These are phyloP conservation scores for Corvus cornix DNA, from an alignment of 2,113 vertebrate genomes.

Conservation along the genomic window DNA sequence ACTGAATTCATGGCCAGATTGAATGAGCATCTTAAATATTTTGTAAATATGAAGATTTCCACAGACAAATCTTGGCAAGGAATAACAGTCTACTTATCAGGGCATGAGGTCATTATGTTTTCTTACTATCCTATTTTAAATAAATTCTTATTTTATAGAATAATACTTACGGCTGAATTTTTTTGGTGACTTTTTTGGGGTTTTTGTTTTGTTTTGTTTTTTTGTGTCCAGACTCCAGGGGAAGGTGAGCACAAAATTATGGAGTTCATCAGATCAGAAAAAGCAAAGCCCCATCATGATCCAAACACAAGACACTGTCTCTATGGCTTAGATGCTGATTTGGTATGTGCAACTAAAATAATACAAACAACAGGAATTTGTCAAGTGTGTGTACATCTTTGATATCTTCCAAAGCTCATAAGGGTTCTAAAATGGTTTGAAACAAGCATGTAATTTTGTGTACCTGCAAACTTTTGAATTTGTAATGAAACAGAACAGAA, in stretches of 20 bases:
- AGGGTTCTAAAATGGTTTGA: not conserved
- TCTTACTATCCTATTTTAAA: constrained; percentile 9
- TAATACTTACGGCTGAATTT: not conserved
- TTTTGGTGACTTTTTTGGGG: not conserved
- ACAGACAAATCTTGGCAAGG: constrained; percentile 94
- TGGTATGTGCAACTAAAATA: constrained; percentile 80
- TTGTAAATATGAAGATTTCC: constrained; percentile 95
- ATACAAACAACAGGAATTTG: not conserved
- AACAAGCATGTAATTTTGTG: not conserved
- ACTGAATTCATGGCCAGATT: constrained; percentile 97
- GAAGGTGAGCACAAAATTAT: constrained; percentile 99
- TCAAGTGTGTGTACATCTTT: not conserved
- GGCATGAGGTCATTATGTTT: constrained; percentile 87
- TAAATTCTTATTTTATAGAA: not conserved
- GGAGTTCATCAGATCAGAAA: constrained; percentile 98
- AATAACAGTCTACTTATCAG: constrained; percentile 92
- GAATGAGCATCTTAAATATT: constrained; percentile 96
- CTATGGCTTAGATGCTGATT: constrained; percentile 96
- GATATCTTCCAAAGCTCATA: not conserved
- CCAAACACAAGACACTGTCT: constrained; percentile 96
- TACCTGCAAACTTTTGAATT: not conserved
- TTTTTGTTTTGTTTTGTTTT: not conserved
- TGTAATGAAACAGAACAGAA: not conserved
- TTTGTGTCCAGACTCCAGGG: constrained; percentile 86
- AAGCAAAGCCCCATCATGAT: constrained; percentile 83